Evolutionary conservation across 2,888 invertebrate species (phyloP), one percentile per base, ranked within the genome.

Genomic region (Spodoptera littoralis): DNA sequence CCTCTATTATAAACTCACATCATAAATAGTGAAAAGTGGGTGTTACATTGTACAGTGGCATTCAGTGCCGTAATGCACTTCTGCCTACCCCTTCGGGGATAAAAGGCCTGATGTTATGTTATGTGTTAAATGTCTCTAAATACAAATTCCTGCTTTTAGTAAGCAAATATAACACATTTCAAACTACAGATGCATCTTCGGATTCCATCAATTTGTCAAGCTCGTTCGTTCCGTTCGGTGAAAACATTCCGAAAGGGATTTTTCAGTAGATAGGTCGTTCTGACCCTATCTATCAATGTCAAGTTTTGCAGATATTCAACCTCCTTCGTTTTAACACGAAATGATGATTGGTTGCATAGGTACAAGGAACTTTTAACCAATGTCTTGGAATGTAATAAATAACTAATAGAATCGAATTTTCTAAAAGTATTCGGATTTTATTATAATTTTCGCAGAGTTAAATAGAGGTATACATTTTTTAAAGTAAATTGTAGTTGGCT

Each of bases 211-310:
- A 62, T 61, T 65, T 70, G 65, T 67, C 68, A 54, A 49, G 55
- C 47, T 56, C 44, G 64, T 43, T 22, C 24, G 44, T 63, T 60
- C 60, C 60, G 64, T 56, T 57, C 24, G 41, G 60, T 51, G 48
- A 52, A 22, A 59, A 54, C 53, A 71, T 72, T 69, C 58, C 59
- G 56, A 73, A 75, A 73, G 61, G 56, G 69, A 79, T 80, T 81
- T 79, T 78, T 78, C 80, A 77, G 70, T 75, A 64, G 58, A 60
- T 67, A 58, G 36, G 65, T 59, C 65, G 62, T 65, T 73, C 71
- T 72, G 58, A 66, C 53, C 69, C 81, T 72, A 82, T 82, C 77
- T 65, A 73, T 81, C 81, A 78, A 73, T 59, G 78, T 77, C 76
- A 50, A 51, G 61, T 54, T 57, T 27, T 51, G 51, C 27, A 50